Evolutionary conservation across 53 echinoderm and acorn worm species (phyloP).

Genomic region (Paracentrotus lividus): DNA sequence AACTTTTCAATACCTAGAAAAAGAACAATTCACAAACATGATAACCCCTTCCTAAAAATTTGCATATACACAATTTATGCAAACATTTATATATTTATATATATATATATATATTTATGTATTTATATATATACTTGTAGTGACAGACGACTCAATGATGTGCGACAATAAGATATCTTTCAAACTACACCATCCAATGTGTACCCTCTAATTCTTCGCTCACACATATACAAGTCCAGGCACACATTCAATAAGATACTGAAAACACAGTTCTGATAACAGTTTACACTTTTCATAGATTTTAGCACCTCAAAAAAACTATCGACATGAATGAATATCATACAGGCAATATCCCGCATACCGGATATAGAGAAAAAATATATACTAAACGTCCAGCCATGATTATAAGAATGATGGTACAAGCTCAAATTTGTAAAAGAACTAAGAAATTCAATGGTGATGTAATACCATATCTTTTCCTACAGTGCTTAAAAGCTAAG

Average conservation of each 20-base stretch:
- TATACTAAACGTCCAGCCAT: neutral
- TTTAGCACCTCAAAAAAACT: conserved; percentile 67
- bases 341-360: neutral
- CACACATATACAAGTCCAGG: conserved; percentile 39
- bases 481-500: neutral
- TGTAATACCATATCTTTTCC: neutral
- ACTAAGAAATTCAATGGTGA: neutral
- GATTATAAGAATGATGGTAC: neutral
- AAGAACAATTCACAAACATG: conserved; percentile 7
- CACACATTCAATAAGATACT: conserved; percentile 31
- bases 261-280: conserved; percentile 29
- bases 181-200: neutral
- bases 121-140: conserved; percentile 29
- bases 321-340: conserved; percentile 46
- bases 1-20: neutral
- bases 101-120: conserved; percentile 36
- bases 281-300: conserved; percentile 51
- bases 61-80: conserved; percentile 55
- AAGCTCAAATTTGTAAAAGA: neutral
- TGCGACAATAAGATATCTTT: neutral
- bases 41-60: conserved; percentile 38
- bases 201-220: neutral
- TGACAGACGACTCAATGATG: conserved; percentile 1
- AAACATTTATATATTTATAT: too few species aligned
- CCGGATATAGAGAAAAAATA: neutral